Base-by-base conservation (phyloP, 2,113 vertebrate species). In the Ptychochromis oligacanthus region DNA sequence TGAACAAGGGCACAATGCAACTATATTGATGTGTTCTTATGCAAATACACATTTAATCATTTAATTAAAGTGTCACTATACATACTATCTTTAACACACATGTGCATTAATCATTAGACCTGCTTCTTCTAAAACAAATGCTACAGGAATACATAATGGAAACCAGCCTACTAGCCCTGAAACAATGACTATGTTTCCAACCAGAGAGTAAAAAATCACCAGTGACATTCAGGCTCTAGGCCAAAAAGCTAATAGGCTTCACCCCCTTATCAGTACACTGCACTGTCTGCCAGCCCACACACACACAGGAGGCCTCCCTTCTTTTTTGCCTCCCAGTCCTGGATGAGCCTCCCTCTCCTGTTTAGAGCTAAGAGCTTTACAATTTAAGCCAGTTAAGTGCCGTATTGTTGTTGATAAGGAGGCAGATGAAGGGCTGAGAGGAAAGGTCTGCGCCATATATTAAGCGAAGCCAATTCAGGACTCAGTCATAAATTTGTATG, bases 361-460 rank as follows among this genome's bases (percentile, higher is more conserved):
- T 70, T 86, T 34, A 55, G 36, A 89, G 55, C 58, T 20, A 38
- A 87, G 80, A 76, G 83, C 67, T 72, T 88, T 77, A 90, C 87
- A 83, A 54, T 89, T 88, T 83, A 86, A 90, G 62, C 70, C 36
- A 67, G 79, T 86, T 89, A 89, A 90, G 87, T 80, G 77, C 36
- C 5, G 12, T 60, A 83, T 82, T 90, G 85, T 85, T 89, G 83
- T 70, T 85, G 60, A 87, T 87, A 77, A 84, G 62, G 67, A 77
- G 75, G 58, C 79, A 79, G 79, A 88, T 84, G 84, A 89, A 78
- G 58, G 34, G 46, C 7, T 38, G 24, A 58, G 82, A 85, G 74
- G 84, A 87, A 72, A 72, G 55, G 70, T 74, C 74, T 79, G 26
- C 0, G 0, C 36, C 74, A 70, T 61, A 40, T 46, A 72, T 65